Base-by-base conservation (phyloP, 2,113 vertebrate species). In the Osmerus mordax region DNA sequence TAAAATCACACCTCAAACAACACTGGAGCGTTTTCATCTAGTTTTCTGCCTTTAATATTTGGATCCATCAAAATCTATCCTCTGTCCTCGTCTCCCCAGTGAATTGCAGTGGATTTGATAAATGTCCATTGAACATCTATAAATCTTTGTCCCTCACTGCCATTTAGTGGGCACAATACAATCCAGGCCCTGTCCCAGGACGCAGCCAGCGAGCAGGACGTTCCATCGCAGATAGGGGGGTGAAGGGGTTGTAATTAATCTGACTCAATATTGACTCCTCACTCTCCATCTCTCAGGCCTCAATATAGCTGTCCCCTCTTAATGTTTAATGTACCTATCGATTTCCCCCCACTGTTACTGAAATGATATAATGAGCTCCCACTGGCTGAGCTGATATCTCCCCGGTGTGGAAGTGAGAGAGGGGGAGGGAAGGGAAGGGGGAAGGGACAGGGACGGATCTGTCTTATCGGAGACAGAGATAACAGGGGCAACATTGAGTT, bases 321-420 rank as follows among this genome's bases (percentile, higher is more conserved):
- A 91, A 92, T 90, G 88, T 92, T 92, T 91, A 91, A 92, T 90
- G 89, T 73, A 69, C 72, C 16, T 53, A 91, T 92, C 87, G 85
- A 91, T 92, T 76, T 80, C 58, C 36, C 11, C 7, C 64, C 80
- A 25, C 87, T 66, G 84, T 87, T 88, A 86, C 85, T 85, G 86
- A 90, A 89, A 91, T 87, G 80, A 90, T 87, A 87, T 85, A 89
- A 91, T 85, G 87, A 87, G 81, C 83, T 81, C 55, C 71, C 53
- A 69, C 77, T 55, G 79, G 75, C 77, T 61, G 51, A 72, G 73
- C 41, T 74, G 75, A 81, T 66, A 77, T 76, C 65, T 4, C 41
- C 79, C 59, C 69, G 59, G 69, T 28, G 55, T 61, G 66, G 69
- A 51, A 14, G 67, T n/a, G 69, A 56, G 62, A 23, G 69, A 0